phyloP scores from a whole-genome alignment of 1,140 invertebrate species.

The Galleria mellonella region DNA sequence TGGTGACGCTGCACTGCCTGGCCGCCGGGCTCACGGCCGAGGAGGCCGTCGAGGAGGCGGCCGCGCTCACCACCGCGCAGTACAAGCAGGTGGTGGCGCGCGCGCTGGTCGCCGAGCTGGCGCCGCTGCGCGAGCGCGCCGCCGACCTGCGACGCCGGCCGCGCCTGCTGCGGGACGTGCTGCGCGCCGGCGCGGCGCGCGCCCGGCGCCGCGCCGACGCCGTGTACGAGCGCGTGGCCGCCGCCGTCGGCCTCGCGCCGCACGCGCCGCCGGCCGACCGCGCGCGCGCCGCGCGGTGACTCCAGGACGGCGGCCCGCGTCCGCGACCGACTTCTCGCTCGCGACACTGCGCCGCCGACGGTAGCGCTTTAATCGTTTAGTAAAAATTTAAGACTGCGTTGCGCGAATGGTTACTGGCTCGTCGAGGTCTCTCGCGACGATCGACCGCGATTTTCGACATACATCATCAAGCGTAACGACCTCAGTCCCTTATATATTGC shows the following conservation, averaged over 20 bases:
- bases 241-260: slow-evolving; percentile 53
- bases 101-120: slow-evolving; percentile 26
- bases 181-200: slow-evolving; percentile 81
- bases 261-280: slow-evolving; percentile 1
- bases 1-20: slow-evolving; percentile 89
- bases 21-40: slow-evolving; percentile 81
- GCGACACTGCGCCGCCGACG: no score
- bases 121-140: slow-evolving; percentile 37
- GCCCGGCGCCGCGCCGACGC: slow-evolving; percentile 80
- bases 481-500: no score
- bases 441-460: no score
- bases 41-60: slow-evolving; percentile 82
- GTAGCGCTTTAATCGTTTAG: no score
- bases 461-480: no score
- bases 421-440: no score
- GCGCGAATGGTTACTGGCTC: no score
- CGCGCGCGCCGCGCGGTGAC: no score
- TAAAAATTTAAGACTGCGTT: no score
- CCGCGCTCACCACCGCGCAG: slow-evolving; percentile 81
- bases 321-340: no score
- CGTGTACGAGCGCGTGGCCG: slow-evolving; percentile 81
- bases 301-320: no score
- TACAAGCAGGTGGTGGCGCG: slow-evolving; percentile 45
- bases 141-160: slow-evolving; percentile 75
- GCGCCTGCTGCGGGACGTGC: slow-evolving; percentile 79